Percentiles rank a stretch among this genome's conserved stretches.
These are phyloP conservation scores for Drosophila oshimai DNA, from an alignment of 1,140 invertebrate species.

Conservation along the genomic window DNA sequence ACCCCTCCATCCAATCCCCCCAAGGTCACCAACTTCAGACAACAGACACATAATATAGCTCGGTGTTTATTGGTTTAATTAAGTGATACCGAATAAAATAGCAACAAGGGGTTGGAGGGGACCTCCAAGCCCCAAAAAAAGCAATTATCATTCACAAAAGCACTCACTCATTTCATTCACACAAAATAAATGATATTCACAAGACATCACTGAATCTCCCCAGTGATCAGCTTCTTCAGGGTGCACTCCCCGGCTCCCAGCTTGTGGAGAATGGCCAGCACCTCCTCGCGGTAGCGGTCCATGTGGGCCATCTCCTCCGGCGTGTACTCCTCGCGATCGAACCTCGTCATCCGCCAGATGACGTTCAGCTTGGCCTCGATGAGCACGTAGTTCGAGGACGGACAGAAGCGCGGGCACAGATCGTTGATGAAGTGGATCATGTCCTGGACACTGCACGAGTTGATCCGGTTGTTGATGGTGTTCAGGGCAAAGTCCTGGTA, in stretches of 20 bases:
- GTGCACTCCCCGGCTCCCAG: constrained; percentile 83
- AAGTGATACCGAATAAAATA: constrained; percentile 42
- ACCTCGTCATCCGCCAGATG: constrained; percentile 76
- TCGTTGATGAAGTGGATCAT: constrained; percentile 81
- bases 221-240: constrained; percentile 82
- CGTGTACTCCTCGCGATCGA: constrained; percentile 55
- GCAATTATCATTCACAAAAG: constrained; percentile 1
- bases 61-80: constrained; percentile 45
- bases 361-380: constrained; percentile 80
- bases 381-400: constrained; percentile 74
- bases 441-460: constrained; percentile 67
- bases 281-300: constrained; percentile 81
- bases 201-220: constrained; percentile 59
- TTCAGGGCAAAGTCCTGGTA: constrained; percentile 80
- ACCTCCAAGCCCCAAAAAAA: neutral
- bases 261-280: constrained; percentile 81
- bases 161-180: constrained; percentile 6
- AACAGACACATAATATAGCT: neutral
- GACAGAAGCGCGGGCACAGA: constrained; percentile 76
- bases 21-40: too few species aligned
- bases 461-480: constrained; percentile 80
- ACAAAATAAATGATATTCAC: neutral
- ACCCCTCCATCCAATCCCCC: too few species aligned
- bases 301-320: constrained; percentile 70
- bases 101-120: constrained; percentile 8